These are phyloP conservation scores for Glaucopsyche alexis DNA, from an alignment of 2,888 invertebrate species.

Conservation along the genomic window DNA sequence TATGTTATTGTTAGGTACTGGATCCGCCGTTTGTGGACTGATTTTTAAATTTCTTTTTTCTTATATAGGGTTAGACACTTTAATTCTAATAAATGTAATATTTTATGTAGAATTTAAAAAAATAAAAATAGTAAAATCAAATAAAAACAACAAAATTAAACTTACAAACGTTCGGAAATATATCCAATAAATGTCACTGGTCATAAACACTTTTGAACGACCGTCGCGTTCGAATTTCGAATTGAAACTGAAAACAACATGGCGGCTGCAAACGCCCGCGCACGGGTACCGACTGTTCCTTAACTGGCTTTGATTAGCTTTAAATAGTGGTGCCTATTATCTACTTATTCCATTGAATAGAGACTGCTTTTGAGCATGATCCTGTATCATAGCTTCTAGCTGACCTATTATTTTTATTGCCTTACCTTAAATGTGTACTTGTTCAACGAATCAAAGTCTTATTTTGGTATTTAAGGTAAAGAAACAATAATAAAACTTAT, in stretches of 20 bases:
- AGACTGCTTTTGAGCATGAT: conserved; percentile 55
- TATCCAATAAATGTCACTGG: conserved; percentile 71
- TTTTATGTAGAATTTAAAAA: too few species aligned
- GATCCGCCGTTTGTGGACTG: too few species aligned
- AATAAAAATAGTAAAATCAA: too few species aligned
- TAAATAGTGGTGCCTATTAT: conserved; percentile 82
- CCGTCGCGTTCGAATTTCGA: conserved; percentile 58
- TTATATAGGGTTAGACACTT: too few species aligned
- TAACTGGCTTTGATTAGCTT: conserved; percentile 83
- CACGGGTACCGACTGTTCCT: conserved; percentile 77
- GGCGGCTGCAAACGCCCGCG: conserved; percentile 64
- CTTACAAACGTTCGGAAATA: conserved; percentile 38
- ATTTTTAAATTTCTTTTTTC: too few species aligned
- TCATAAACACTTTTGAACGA: conserved; percentile 54
- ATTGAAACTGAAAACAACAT: conserved; percentile 61
- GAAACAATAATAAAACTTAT: too few species aligned
- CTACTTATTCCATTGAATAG: conserved; percentile 79
- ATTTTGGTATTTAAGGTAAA: too few species aligned
- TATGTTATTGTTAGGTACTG: too few species aligned
- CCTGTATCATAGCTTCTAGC: conserved; percentile 43
- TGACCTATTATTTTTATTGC: conserved; percentile 10
- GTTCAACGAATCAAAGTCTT: too few species aligned
- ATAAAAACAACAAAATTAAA: conserved; percentile 31
- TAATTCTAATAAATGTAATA: too few species aligned
- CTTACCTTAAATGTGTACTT: not conserved